Conservation (phyloP, 2,888 invertebrate genomes). For the Penaeus monodon region DNA sequence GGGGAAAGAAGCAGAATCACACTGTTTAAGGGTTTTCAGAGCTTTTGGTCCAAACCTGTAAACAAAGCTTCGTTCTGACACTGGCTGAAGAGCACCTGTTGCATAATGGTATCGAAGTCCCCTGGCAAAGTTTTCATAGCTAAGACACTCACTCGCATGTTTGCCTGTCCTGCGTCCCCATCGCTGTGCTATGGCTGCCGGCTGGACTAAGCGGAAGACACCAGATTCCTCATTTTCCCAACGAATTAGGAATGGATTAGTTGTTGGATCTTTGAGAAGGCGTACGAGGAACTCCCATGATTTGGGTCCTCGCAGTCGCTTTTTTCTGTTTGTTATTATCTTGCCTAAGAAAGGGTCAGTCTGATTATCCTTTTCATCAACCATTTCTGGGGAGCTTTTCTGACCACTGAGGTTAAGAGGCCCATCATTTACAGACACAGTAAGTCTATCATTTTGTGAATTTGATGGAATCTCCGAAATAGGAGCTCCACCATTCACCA, state of each 20-base stretch:
- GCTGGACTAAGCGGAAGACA: constrained; percentile 83
- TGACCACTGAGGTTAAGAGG: constrained; percentile 41
- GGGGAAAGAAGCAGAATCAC: neutral
- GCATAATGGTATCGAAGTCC: constrained; percentile 63
- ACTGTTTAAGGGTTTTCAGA: constrained; percentile 23
- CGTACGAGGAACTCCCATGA: constrained; percentile 87
- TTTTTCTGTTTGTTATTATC: constrained; percentile 55
- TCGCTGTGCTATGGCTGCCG: constrained; percentile 54
- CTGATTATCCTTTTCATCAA: neutral
- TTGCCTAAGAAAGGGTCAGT: constrained; percentile 57
- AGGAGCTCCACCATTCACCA: constrained; percentile 9
- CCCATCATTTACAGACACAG: neutral
- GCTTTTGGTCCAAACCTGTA: constrained; percentile 64
- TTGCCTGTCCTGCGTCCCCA: constrained; percentile 63
- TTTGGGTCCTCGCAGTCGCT: constrained; percentile 59
- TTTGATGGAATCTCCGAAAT: neutral
- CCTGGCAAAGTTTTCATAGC: constrained; percentile 63
- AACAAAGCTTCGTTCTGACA: constrained; percentile 62
- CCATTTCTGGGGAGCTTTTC: neutral
- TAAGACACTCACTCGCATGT: constrained; percentile 53
- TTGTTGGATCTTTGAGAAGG: constrained; percentile 80
- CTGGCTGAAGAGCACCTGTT: constrained; percentile 59
- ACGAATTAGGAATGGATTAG: constrained; percentile 85
- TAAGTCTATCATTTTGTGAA: neutral
- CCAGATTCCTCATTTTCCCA: constrained; percentile 89